Base-by-base conservation (phyloP, 2,797 vertebrate genomes). In the Siniperca obscura region DNA sequence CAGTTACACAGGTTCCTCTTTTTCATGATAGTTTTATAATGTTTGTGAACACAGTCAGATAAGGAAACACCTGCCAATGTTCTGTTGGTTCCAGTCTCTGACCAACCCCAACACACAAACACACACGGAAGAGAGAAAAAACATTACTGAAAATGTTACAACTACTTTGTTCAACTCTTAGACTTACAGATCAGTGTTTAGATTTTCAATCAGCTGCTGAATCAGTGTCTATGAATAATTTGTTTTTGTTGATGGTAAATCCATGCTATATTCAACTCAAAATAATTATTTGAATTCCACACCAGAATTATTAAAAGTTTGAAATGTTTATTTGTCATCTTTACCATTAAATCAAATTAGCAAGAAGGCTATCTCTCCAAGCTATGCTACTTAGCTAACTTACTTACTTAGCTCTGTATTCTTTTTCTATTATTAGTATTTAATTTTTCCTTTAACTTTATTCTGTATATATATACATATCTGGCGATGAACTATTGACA, bases 1-100 rank as follows among this genome's bases (percentile, higher is more conserved):
- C 30, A 19, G 74, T 89, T 78, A 50, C 86, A 80, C 46, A 0
- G 27, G 86, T 95, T 94, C 90, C 90, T 86, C 81, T 90, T 92
- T 93, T 83, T 70, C 44, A 50, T 42, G 13, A 65, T 52, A 77
- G 69, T 62, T 93, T 94, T 93, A 94, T 85, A 76, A 87, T 91
- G 88, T 89, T 90, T 93, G 91, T 90, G 73, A 62, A 83, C 57
- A 87, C 57, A 87, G 53, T 80, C n/a, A 82, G 92, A 94, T 94
- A 93, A 87, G 84, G 44, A 83, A 82, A 81, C 90, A 90, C 17
- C 85, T 90, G 89, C 68, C 64, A 4, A 27, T 64, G 42, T 55
- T 74, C 30, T 52, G 44, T 25, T 2, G 22, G 59, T 70, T 77
- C 66, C 67, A 78, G 70, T 12, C 22, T 21, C 22, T 5, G 44